Base-by-base conservation (phyloP, 2,888 invertebrate genomes). In the Acanthosepion esculentum region DNA sequence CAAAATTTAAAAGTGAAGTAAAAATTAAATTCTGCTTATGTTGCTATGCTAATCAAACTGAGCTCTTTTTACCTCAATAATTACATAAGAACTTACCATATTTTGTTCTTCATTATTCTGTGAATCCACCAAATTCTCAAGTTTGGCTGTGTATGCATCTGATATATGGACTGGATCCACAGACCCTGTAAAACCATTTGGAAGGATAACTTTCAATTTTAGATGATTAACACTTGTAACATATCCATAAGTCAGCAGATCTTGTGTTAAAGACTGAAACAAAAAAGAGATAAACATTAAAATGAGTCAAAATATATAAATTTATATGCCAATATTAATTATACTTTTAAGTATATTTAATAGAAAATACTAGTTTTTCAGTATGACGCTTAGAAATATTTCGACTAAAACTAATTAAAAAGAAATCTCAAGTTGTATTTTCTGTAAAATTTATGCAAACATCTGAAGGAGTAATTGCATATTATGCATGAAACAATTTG, bases 201-300 rank as follows among this genome's bases (percentile, higher is more conserved):
- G 93, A 18, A 93, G 53, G 48, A 53, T 15, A n/a, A 93, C n/a
- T 48, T 48, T 48, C 93, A 93, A 93, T 29, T 50, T 26, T 5
- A 93, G n/a, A 26, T 18, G 23, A 48, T 53, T n/a, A 26, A 53
- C 48, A n/a, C n/a, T 50, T 15, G 4, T 48, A 93, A 93, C 93
- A 93, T 93, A 93, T 15, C 93, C 93, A n/a, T 93, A 93, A 53
- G 50, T 50, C 50, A 93, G 53, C 93, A 93, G 93, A 33, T 53
- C 93, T 93, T 53, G 53, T n/a, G 93, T 48, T 53, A 93, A 48
- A 0, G 48, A 93, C 93, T 93, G 53, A 33, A 93, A 53, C 6
- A 26, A 50, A 50, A 15, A 92, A 48, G 8, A 50, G 15, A 92
- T 41, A 48, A 93, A 48, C 41, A 91, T 91, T 20, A 18, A 91